Evolutionary conservation across 2,797 vertebrate genomes (phyloP).

Genomic region (Arctocebus calabarensis): DNA sequence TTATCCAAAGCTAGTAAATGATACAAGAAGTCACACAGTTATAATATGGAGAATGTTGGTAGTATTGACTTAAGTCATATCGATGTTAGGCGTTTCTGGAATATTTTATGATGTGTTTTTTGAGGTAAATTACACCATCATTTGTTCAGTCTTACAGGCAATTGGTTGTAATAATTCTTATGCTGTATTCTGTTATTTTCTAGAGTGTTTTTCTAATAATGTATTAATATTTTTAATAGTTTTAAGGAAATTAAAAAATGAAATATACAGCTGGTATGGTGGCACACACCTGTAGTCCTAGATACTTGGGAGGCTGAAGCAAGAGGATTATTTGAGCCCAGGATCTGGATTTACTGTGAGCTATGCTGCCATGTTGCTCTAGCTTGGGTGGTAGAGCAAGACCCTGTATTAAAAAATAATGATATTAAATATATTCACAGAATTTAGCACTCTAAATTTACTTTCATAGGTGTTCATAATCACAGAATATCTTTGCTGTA

Average conservation of each 20-base stretch:
- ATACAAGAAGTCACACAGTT: neutral
- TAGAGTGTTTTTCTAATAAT: neutral
- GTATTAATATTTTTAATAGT: neutral
- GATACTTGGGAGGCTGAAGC: too few relatives aligned
- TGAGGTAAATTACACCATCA: neutral
- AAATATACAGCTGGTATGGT: too few relatives aligned
- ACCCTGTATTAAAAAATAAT: too few relatives aligned
- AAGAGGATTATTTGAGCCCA: too few relatives aligned
- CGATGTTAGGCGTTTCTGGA: neutral
- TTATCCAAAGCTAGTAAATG: neutral
- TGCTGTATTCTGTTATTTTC: neutral
- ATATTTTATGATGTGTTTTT: neutral
- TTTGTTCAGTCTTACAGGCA: neutral
- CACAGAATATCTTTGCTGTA: neutral
- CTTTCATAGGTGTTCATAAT: neutral
- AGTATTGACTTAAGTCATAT: slow-evolving; percentile 5
- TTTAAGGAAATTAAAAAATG: slow-evolving; percentile 1
- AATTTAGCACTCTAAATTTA: neutral
- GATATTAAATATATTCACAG: neutral
- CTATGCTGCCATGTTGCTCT: too few relatives aligned
- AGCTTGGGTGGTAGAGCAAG: too few relatives aligned
- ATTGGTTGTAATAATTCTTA: slow-evolving; percentile 9
- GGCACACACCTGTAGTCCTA: too few relatives aligned
- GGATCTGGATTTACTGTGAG: too few relatives aligned
- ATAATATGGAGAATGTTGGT: neutral